These are phyloP conservation scores for Archocentrus centrarchus DNA, from an alignment of 2,113 vertebrate genomes.

Conservation along the genomic window DNA sequence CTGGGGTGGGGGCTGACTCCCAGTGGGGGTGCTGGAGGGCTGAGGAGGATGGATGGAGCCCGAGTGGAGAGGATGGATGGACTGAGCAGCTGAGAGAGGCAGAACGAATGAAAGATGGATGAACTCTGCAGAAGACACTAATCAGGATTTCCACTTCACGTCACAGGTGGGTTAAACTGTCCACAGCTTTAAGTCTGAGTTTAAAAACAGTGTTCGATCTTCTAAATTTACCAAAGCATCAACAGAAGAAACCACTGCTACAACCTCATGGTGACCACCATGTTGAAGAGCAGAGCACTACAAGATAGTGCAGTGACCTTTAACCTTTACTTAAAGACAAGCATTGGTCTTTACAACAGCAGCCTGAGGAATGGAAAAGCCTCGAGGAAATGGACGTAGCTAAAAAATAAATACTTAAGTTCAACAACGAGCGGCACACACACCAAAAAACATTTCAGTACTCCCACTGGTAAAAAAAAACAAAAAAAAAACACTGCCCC, in stretches of 20 bases:
- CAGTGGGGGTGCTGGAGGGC: conserved; percentile 88
- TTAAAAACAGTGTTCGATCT: background rate
- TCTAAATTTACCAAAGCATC: no score
- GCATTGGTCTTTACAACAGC: background rate
- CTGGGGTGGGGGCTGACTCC: conserved; percentile 86
- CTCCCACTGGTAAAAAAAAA: background rate
- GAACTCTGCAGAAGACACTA: background rate
- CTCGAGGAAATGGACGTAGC: background rate
- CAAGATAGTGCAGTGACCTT: background rate
- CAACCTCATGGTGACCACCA: background rate
- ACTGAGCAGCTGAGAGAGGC: conserved; percentile 80
- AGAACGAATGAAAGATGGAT: background rate
- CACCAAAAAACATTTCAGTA: rapidly evolving
- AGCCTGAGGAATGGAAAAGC: background rate
- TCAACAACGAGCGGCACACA: background rate
- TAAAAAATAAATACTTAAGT: no score
- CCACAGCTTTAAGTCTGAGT: rapidly evolving
- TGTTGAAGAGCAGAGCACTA: background rate
- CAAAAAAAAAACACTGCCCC: background rate
- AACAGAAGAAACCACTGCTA: background rate
- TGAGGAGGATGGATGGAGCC: conserved; percentile 86
- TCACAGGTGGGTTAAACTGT: rapidly evolving
- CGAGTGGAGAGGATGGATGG: conserved; percentile 85
- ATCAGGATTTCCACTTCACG: background rate
- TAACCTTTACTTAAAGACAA: background rate